Evolutionary conservation across 2,888 invertebrate genomes (phyloP).

Genomic region (Epirrhoe tristata): DNA sequence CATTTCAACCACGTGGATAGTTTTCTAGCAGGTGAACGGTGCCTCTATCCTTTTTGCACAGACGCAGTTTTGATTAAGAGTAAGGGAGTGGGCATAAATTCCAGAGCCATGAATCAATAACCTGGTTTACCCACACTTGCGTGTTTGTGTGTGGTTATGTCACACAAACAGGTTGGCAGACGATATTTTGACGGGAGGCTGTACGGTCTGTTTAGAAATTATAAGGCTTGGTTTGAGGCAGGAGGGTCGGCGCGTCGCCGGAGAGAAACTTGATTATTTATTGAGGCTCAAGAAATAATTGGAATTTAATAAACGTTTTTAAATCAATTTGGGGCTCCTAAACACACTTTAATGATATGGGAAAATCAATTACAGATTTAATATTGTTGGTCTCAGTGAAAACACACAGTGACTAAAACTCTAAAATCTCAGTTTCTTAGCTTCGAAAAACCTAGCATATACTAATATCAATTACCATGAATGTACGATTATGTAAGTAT

Average conservation of each 20-base stretch:
- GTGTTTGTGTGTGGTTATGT: slow-evolving; percentile 59
- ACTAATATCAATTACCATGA: too few relatives aligned
- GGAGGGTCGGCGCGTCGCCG: slow-evolving; percentile 20
- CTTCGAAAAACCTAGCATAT: too few relatives aligned
- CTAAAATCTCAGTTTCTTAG: too few relatives aligned
- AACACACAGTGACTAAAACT: too few relatives aligned
- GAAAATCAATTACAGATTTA: too few relatives aligned
- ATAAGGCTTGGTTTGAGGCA: slow-evolving; percentile 48
- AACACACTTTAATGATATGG: too few relatives aligned
- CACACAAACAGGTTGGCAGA: slow-evolving; percentile 70
- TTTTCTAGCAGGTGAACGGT: slow-evolving; percentile 65
- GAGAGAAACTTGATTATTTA: slow-evolving; percentile 24
- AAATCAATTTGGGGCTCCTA: too few relatives aligned
- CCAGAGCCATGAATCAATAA: slow-evolving; percentile 82
- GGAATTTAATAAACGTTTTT: slow-evolving; percentile 1
- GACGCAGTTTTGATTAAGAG: slow-evolving; percentile 75
- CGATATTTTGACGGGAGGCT: slow-evolving; percentile 81
- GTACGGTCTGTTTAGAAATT: slow-evolving; percentile 70
- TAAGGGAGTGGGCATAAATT: slow-evolving; percentile 80
- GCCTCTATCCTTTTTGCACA: slow-evolving; percentile 69
- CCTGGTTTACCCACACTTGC: slow-evolving; percentile 73
- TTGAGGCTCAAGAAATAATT: slow-evolving; percentile 23
- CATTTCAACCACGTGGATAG: slow-evolving; percentile 70
- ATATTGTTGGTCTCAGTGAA: too few relatives aligned
- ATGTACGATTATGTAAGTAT: too few relatives aligned